Evolutionary conservation across 2,888 invertebrate species (phyloP), one percentile per base, ranked within the genome.

Genomic region (Pachliopta kotzebuea): DNA sequence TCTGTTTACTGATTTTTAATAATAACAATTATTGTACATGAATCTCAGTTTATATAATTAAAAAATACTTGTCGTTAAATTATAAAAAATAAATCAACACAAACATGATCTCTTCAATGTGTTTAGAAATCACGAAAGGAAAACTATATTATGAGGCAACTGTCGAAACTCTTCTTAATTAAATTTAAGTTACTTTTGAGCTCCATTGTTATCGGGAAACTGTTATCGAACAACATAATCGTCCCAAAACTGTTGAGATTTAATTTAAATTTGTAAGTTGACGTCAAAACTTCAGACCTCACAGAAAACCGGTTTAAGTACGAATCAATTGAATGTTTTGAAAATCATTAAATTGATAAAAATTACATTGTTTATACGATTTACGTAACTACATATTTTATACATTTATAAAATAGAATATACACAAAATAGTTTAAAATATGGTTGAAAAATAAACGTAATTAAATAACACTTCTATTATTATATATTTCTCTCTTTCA

Each of bases 181-280:
- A 59, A 59, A 59, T 50, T 50, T 59, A n/a, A 59, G 20, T 59
- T 29, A 59, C 20, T 59, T 11, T 29, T 50, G n/a, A 49, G 20
- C 49, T 58, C 29, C 29, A 50, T 59, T 59, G 58, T 59, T 59
- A 59, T 50, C 21, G 58, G 58, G 21, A 59, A 59, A 52, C 21
- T 59, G 59, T 59, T 59, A 52, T 52, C 31, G 59, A 59, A 59
- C 52, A 49, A 59, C 23, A 59, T 31, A 52, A 52, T 59, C 49
- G 59, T 59, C 59, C 59, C 52, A 52, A 59, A 59, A 59, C 52
- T 52, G 52, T 59, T 52, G 31, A 59, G 31, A 50, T 8, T 59
- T 59, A 29, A 59, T 59, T 52, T 59, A 21, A 59, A 59, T 59
- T 59, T 52, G 59, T 50, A 52, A 52, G 52, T 59, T 52, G 31